phyloP scores from a whole-genome alignment of 2,888 invertebrate genomes.

The Leptarthrus brevirostris region DNA sequence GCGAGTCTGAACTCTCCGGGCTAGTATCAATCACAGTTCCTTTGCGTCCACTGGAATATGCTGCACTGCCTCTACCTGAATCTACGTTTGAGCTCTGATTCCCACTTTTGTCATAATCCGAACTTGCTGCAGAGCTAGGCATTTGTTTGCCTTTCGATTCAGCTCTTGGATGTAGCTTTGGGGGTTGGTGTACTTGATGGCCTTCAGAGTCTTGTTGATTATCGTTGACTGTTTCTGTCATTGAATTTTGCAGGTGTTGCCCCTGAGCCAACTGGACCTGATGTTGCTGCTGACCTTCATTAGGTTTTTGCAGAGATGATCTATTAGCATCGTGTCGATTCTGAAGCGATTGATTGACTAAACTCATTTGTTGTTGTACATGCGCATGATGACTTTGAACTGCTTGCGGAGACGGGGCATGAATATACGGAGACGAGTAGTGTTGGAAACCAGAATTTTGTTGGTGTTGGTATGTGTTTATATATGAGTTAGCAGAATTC shows the following conservation, averaged over 20 bases:
- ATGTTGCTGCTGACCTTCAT: constrained; percentile 50
- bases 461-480: constrained; percentile 33
- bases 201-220: constrained; percentile 12
- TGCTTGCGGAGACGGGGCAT: constrained; percentile 48
- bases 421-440: constrained; percentile 51
- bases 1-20: constrained; percentile 71
- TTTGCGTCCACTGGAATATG: constrained; percentile 79
- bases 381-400: constrained; percentile 50
- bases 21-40: constrained; percentile 70
- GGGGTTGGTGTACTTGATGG: constrained; percentile 21
- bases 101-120: constrained; percentile 81
- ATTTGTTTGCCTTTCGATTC: constrained; percentile 61
- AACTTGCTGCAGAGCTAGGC: constrained; percentile 73
- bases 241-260: background rate
- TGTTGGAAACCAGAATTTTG: constrained; percentile 36
- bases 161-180: constrained; percentile 35
- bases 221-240: background rate
- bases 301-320: constrained; percentile 49
- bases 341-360: constrained; percentile 59
- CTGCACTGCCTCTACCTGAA: constrained; percentile 83
- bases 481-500: constrained; percentile 5
- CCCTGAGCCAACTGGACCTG: constrained; percentile 24
- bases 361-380: constrained; percentile 38
- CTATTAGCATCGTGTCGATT: constrained; percentile 57
- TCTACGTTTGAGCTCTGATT: constrained; percentile 82